Base-by-base conservation (phyloP, 2,888 invertebrate genomes). In the Catocala fraxini region DNA sequence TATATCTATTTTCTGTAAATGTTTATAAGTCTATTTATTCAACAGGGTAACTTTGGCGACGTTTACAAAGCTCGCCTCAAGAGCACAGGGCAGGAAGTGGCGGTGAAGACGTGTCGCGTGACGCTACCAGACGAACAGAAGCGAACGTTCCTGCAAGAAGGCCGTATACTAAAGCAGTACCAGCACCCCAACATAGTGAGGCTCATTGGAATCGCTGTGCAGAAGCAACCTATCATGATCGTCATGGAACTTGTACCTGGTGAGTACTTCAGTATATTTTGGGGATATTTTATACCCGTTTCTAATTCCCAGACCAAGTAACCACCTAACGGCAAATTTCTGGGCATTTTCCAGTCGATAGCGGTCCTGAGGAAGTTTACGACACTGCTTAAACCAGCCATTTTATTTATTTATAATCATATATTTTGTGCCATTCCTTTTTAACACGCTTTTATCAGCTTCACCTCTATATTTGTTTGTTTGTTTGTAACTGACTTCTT, bases 161-260 rank as follows among this genome's bases (percentile, higher is more conserved):
- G 99, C 0, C 95, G 99, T 74, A 99, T 99, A 75, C 95, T 99
- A 11, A 99, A 99, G 88, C 99, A 99, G 88, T 99, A 99, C 88
- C 97, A 99, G 88, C 99, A 99, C 90, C 98, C 98, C 0, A 99
- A 99, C 91, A 98, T 99, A 71, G 99, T 99, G 43, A 96, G 98
- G 84, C 96, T 99, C 45, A 99, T 99, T 77, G 99, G 99, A 35
- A 99, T 99, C 79, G 99, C 99, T 79, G 99, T 99, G 69, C 99
- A 99, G 90, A 98, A 99, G 84, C 99, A 99, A 82, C 99, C 99
- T 0, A 99, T 99, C 62, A 99, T 99, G 99, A 99, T 99, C 82
- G 99, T 99, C 41, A 99, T 99, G 99, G 99, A 99, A 93, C 95
- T 98, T 67, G 99, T 99, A 51, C 96, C 97, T 75, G 97, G 97